Conservation (phyloP, 2,113 vertebrate genomes). For the Corythornis madagascariensis region DNA sequence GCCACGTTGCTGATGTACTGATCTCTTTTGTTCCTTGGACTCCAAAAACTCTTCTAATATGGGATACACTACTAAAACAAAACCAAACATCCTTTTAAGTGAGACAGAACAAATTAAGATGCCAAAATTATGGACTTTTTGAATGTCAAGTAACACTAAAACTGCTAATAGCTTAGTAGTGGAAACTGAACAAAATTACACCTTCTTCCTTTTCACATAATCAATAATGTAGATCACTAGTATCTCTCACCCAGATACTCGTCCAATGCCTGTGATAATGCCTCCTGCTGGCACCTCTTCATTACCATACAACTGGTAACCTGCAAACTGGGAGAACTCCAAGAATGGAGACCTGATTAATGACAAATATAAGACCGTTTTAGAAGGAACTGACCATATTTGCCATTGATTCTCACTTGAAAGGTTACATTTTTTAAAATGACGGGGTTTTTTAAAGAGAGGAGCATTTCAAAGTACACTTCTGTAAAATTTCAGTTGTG, state of each 20-base stretch:
- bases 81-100: background rate
- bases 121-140: background rate
- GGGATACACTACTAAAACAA: background rate
- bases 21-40: background rate
- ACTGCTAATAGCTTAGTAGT: background rate
- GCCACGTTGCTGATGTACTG: background rate
- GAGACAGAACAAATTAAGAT: background rate
- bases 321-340: constrained; percentile 97
- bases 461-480: background rate
- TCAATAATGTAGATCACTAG: background rate
- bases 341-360: constrained; percentile 88
- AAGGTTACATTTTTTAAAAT: background rate
- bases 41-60: background rate
- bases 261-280: constrained; percentile 92
- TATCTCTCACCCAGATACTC: constrained; percentile 89
- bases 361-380: background rate
- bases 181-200: background rate
- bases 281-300: constrained; percentile 95
- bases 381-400: background rate
- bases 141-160: background rate
- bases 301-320: constrained; percentile 88
- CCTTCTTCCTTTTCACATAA: background rate
- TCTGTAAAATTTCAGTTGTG: background rate
- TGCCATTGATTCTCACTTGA: background rate
- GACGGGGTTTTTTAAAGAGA: no score